Percentiles rank a stretch among this genome's conserved stretches.
Conservation (phyloP, 2,888 invertebrate species). For the Matsumyia berberina region DNA sequence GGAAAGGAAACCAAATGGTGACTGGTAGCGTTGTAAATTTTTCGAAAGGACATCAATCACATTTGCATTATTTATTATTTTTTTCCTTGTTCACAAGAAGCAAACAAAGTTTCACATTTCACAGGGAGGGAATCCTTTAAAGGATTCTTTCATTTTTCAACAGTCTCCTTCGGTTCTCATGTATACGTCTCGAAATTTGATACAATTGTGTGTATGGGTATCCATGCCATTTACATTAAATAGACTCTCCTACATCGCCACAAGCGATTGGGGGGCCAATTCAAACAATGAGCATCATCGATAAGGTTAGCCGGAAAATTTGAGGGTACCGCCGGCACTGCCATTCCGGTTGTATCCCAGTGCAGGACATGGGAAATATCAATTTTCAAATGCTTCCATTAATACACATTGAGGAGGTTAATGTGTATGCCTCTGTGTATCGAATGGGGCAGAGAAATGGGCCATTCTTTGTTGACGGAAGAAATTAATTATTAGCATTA, state of each 20-base stretch:
- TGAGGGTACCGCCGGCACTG: neutral
- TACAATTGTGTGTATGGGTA: conserved; percentile 3
- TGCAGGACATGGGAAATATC: conserved; percentile 29
- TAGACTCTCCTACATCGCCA: conserved; percentile 1
- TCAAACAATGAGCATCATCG: conserved; percentile 32
- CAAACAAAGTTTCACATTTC: conserved; percentile 32
- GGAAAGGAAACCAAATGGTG: conserved; percentile 4
- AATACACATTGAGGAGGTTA: conserved; percentile 28
- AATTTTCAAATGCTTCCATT: conserved; percentile 51
- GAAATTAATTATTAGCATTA: conserved; percentile 50
- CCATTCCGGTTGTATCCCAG: too few relatives aligned
- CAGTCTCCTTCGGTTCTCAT: neutral
- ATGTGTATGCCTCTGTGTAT: conserved; percentile 8
- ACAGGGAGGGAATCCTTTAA: conserved; percentile 18
- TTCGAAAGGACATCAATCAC: conserved; percentile 51
- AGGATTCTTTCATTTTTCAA: conserved; percentile 1
- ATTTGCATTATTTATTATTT: conserved; percentile 48
- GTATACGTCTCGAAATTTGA: conserved; percentile 17
- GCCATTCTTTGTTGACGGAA: conserved; percentile 47
- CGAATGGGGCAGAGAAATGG: conserved; percentile 6
- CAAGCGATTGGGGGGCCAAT: neutral
- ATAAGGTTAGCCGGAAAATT: conserved; percentile 28
- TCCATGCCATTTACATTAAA: conserved; percentile 30
- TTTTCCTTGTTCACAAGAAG: neutral
- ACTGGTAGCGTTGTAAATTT: neutral